phyloP scores from a whole-genome alignment of 2,797 vertebrate genomes.

The Chaunax sp. region DNA sequence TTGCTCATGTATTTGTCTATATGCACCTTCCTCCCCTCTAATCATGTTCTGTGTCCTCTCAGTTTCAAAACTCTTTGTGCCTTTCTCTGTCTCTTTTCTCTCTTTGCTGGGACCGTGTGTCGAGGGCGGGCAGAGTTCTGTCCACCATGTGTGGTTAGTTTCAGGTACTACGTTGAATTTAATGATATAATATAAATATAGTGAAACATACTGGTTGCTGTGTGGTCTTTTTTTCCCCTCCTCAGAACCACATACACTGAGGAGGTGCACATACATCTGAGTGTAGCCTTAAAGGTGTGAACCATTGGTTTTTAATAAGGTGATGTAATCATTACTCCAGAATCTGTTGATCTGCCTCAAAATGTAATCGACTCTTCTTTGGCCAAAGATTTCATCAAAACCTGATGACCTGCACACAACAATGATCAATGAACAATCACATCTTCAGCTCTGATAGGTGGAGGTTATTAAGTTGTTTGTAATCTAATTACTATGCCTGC shows the following conservation, averaged over 20 bases:
- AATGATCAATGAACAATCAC: no score
- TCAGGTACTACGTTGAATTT: conserved; percentile 87
- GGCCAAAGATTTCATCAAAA: no score
- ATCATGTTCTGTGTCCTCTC: conserved; percentile 53
- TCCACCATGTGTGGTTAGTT: conserved; percentile 83
- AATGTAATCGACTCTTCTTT: no score
- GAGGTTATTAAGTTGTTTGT: no score
- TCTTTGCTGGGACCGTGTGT: conserved; percentile 84
- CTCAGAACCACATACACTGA: no score
- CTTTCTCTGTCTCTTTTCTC: conserved; percentile 79
- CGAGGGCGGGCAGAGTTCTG: conserved; percentile 69
- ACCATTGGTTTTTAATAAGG: no score
- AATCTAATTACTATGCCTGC: no score
- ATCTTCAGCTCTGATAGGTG: no score
- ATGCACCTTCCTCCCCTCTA: conserved; percentile 18
- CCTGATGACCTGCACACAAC: no score
- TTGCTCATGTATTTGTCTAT: conserved; percentile 50
- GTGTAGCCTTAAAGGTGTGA: neutral
- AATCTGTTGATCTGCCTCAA: no score
- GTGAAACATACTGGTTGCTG: conserved; percentile 73
- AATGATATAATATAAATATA: conserved; percentile 89
- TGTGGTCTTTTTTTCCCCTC: conserved; percentile 9
- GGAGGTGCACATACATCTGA: neutral
- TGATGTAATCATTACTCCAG: no score
- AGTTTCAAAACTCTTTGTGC: conserved; percentile 79